Base-by-base conservation (phyloP, 2,113 vertebrate genomes). In the Phoenicopterus ruber region DNA sequence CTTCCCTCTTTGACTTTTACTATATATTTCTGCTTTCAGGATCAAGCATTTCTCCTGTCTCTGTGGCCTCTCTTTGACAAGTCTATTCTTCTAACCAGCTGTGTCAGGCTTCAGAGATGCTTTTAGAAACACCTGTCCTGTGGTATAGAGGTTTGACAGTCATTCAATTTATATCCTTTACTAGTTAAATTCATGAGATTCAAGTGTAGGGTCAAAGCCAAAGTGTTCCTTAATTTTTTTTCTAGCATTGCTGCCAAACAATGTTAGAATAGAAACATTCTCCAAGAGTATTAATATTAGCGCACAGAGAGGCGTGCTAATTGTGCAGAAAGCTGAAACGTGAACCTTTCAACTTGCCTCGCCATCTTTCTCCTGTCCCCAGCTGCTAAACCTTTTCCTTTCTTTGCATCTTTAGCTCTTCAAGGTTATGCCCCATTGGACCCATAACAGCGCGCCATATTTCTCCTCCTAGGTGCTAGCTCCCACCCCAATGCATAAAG, bases 101-200 rank as follows among this genome's bases (percentile, higher is more conserved):
- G 8, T 85, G 80, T 93, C 82, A 94, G 77, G 38, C 82, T 67
- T 95, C 73, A 95, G 62, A 88, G 54, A 32, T 77, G 61, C 91
- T 95, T 96, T 97, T 91, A 97, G 81, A 84, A 86, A 86, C 69
- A 94, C 49, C 88, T 93, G 62, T 91, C 69, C 50, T 85, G 40
- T 81, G 38, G 4, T 63, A n/a, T 3, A 93, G 66, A 88, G 70
- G 31, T 52, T 95, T 96, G 80, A 89, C 82, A 77, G 58, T 62
- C 49, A 62, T 80, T 97, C 58, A 81, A 1, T 88, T 95, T 86
- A 42, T 91, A 63, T 34, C 40, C 28, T 94, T 69, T 73, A 46
- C 21, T n/a, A n/a, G 65, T 40, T 85, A 83, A 92, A 88, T 78
- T 79, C 82, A 50, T 5, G 24, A 94, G 86, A 88, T 78, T 74